Evolutionary conservation across 2,888 invertebrate genomes (phyloP).

Genomic region (Panopea generosa): DNA sequence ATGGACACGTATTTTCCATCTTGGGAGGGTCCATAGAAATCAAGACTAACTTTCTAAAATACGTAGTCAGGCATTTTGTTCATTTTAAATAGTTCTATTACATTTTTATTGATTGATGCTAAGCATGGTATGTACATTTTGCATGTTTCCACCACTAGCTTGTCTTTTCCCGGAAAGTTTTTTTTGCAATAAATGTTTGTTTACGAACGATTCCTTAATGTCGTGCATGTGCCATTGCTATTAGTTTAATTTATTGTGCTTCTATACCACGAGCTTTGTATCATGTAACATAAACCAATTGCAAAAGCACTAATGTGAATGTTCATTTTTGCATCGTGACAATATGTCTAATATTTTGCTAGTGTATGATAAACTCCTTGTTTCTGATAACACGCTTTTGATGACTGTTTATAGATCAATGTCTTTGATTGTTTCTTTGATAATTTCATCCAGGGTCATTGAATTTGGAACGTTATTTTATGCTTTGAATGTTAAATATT

Average conservation of each 20-base stretch:
- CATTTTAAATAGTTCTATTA: too few relatives aligned
- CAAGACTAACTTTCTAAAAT: too few relatives aligned
- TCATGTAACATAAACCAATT: constrained; percentile 30
- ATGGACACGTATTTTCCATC: constrained; percentile 29
- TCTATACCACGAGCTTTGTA: constrained; percentile 37
- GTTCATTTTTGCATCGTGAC: constrained; percentile 38
- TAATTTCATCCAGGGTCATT: constrained; percentile 60
- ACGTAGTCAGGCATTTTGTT: too few relatives aligned
- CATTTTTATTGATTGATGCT: too few relatives aligned
- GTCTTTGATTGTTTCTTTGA: constrained; percentile 37
- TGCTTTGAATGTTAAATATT: constrained; percentile 61
- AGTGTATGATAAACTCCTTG: constrained; percentile 14
- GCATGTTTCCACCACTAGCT: too few relatives aligned
- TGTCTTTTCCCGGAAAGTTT: constrained; percentile 44
- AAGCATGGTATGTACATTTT: too few relatives aligned
- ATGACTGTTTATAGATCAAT: constrained; percentile 45
- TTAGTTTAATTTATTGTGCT: constrained; percentile 34
- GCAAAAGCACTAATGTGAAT: constrained; percentile 9
- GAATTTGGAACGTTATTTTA: constrained; percentile 45
- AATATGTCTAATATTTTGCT: constrained; percentile 12
- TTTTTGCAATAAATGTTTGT: constrained; percentile 57
- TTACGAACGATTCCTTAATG: constrained; percentile 58
- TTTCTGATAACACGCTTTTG: constrained; percentile 9
- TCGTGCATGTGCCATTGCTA: constrained; percentile 61
- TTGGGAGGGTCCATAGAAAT: constrained; percentile 30